phyloP scores from a whole-genome alignment of 2,113 vertebrate species.

The Perca fluviatilis region DNA sequence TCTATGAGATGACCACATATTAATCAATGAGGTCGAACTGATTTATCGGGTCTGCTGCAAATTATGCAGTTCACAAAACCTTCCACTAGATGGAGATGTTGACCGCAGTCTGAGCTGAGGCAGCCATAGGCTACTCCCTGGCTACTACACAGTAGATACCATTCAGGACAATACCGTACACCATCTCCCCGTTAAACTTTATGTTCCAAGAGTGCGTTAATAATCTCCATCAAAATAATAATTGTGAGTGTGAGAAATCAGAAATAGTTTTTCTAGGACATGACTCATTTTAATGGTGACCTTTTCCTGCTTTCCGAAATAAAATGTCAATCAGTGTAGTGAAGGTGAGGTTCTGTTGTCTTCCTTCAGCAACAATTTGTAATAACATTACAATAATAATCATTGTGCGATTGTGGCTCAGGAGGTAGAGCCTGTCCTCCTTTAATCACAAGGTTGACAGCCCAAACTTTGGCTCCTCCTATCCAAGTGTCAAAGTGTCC shows the following conservation, averaged over 20 bases:
- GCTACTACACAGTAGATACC: neutral
- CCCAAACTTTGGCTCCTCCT: no score
- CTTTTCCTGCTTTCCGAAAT: neutral
- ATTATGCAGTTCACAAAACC: neutral
- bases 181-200: no score
- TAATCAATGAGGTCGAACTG: neutral
- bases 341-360: neutral
- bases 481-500: no score
- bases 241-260: neutral
- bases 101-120: neutral
- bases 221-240: neutral
- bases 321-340: neutral
- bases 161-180: no score
- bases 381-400: neutral
- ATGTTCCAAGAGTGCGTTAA: neutral
- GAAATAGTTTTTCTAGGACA: neutral
- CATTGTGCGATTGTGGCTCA: no score
- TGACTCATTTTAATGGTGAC: neutral
- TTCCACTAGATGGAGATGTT: constrained; percentile 52
- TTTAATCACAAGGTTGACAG: no score
- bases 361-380: neutral
- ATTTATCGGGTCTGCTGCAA: neutral
- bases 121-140: no score
- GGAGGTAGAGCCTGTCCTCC: no score
- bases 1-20: neutral